Evolutionary conservation across 2,113 vertebrate species (phyloP).

Genomic region (Ciconia maguari): DNA sequence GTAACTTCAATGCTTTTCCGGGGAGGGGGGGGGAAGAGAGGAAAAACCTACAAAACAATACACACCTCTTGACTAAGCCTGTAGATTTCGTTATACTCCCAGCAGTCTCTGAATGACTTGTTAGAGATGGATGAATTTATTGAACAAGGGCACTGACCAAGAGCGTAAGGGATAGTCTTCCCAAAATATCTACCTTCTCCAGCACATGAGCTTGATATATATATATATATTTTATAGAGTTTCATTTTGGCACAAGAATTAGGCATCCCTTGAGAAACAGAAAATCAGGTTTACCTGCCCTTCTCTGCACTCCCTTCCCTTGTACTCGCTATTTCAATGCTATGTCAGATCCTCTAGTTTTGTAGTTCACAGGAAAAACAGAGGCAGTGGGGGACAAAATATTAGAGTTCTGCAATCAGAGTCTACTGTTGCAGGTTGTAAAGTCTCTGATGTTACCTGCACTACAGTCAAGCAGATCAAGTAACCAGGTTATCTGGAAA

Average conservation of each 20-base stretch:
- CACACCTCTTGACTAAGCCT: neutral
- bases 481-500: neutral
- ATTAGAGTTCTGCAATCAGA: neutral
- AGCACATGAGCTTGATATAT: neutral
- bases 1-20: neutral
- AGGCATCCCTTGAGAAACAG: neutral
- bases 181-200: neutral
- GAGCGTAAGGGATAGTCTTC: neutral
- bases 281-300: neutral
- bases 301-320: neutral
- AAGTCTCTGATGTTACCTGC: neutral
- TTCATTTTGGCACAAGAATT: neutral
- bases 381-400: neutral
- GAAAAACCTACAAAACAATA: neutral
- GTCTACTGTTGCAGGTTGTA: neutral
- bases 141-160: neutral
- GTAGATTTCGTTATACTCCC: neutral
- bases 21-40: neutral
- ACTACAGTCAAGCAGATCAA: neutral
- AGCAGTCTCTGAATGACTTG: neutral
- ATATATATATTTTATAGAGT: neutral
- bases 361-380: neutral
- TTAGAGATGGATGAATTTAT: neutral
- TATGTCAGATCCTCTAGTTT: neutral
- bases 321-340: neutral